A percentile compares a stretch with the other conserved stretches of the same genome.
Evolutionary conservation across 2,113 vertebrate species (phyloP).

Genomic region (Campylomormyrus tamandua): DNA sequence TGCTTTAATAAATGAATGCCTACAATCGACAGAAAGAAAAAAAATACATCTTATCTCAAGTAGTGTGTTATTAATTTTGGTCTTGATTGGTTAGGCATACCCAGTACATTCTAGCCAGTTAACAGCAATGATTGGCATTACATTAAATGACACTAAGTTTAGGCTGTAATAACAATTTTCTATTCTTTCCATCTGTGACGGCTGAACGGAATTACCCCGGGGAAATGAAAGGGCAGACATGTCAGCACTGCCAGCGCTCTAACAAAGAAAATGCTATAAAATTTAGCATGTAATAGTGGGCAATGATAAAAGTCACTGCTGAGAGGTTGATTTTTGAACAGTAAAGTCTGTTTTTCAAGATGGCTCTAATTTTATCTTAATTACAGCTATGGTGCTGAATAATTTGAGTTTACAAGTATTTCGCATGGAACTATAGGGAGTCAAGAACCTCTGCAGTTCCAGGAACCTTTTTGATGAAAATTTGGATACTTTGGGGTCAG

Average conservation of each 20-base stretch:
- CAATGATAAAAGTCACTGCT: slow-evolving; percentile 37
- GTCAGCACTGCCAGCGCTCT: slow-evolving; percentile 31
- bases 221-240: slow-evolving; percentile 32
- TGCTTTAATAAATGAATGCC: not conserved
- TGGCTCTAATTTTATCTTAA: slow-evolving; percentile 18
- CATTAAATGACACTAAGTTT: not conserved
- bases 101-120: not conserved
- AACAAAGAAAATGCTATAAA: slow-evolving; percentile 29
- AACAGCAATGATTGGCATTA: not conserved
- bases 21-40: not conserved
- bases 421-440: not conserved
- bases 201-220: not conserved
- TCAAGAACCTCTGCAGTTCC: not conserved
- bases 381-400: slow-evolving; percentile 16
- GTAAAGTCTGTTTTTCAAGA: slow-evolving; percentile 5
- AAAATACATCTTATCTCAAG: not conserved
- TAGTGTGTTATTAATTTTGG: not conserved
- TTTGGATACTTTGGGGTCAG: not conserved
- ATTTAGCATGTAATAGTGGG: slow-evolving; percentile 13
- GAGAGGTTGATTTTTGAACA: slow-evolving; percentile 18
- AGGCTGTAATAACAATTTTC: not conserved
- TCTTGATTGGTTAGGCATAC: not conserved
- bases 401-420: not conserved
- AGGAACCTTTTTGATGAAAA: not conserved
- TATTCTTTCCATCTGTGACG: not conserved